These are phyloP conservation scores for Mormyrops attenuatus DNA, from an alignment of 2,797 vertebrate species.

Conservation along the genomic window DNA sequence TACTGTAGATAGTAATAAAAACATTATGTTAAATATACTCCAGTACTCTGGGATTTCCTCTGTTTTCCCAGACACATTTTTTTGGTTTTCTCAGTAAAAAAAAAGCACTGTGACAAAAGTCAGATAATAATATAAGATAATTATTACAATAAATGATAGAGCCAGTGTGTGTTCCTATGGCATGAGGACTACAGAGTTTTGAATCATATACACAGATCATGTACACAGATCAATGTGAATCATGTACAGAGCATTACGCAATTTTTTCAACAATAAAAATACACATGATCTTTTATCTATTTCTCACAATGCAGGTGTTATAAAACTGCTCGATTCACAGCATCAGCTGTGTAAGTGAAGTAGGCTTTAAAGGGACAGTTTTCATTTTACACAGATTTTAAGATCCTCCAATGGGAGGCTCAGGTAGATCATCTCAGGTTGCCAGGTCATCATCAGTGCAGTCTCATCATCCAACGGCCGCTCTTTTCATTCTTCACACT, in stretches of 20 bases:
- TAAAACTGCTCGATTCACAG: constrained; percentile 40
- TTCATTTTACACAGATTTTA: neutral
- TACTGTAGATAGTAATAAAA: neutral
- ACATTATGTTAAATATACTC: neutral
- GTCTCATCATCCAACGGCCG: neutral
- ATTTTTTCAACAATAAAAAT: neutral
- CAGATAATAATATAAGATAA: neutral
- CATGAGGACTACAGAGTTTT: neutral
- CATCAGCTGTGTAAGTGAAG: constrained; percentile 8
- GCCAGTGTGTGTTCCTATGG: neutral
- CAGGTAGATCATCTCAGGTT: neutral
- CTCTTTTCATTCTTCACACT: neutral
- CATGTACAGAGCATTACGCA: neutral
- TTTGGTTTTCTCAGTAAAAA: neutral
- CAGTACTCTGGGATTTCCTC: neutral
- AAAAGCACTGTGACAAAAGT: neutral
- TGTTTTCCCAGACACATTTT: neutral
- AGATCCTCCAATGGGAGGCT: neutral
- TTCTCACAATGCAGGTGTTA: neutral
- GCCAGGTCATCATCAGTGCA: neutral
- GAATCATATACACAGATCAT: too few relatives aligned
- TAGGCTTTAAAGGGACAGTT: neutral
- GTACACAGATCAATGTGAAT: neutral
- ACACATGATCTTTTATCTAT: neutral
- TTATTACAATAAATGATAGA: neutral